Evolutionary conservation across 2,113 vertebrate genomes (phyloP), one percentile per base, ranked within the genome.

Genomic region (Rhagologus leucostigma): DNA sequence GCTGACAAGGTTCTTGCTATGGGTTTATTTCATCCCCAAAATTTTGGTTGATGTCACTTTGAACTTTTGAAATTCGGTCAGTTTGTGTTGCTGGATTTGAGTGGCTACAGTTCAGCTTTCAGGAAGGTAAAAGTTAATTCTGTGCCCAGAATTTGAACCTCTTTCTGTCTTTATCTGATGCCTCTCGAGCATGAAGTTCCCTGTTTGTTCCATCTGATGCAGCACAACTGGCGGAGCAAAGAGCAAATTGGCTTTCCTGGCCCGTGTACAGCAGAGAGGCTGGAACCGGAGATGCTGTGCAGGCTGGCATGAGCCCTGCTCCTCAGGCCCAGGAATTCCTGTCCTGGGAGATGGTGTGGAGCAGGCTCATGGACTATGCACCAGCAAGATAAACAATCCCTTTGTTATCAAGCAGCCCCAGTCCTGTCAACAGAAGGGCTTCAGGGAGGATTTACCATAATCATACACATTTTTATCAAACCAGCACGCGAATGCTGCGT

Each of bases 361-460:
- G 71, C 82, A 50, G 50, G 17, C 67, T 60, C 53, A 29, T 1
- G 27, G 76, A n/a, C 93, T 62, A 13, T 67, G 84, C 71, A 19
- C 46, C 16, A 47, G 67, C 30, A 18, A 95, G 93, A 93, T 95
- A 96, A 91, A 83, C 79, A 94, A 37, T 63, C 70, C 50, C 59
- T 94, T 90, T 93, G 82, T 88, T 93, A 96, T 93, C 93, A 59
- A 52, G 71, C 74, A 84, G 63, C 63, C 63, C 77, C 94, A 93
- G 73, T 26, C 17, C 56, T 87, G 92, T 82, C 74, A 79, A 21
- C 70, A 57, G 62, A 50, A 70, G 30, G 37, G 35, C 74, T 95
- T 87, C 42, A 32, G 67, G 84, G 87, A 52, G 59, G 70, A 90
- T 93, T 90, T 91, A 50, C 50, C 42, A 4, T 39, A 50, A 50